Percentiles rank a stretch among this genome's conserved stretches.
phyloP scores from a whole-genome alignment of 2,113 vertebrate species.

The Melospiza georgiana region DNA sequence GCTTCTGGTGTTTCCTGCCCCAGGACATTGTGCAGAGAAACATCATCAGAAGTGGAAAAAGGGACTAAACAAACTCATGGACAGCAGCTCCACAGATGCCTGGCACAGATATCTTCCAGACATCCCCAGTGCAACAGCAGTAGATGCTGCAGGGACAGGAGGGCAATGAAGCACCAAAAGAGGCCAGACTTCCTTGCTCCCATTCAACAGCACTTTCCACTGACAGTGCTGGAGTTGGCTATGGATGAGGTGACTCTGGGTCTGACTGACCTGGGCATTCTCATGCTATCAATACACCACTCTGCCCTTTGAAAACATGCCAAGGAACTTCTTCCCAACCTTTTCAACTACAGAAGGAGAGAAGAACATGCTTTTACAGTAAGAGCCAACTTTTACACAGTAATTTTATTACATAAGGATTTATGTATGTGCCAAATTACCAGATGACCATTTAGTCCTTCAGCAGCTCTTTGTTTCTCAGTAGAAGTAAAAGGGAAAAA shows the following conservation, averaged over 20 bases:
- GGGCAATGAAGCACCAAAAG: not conserved
- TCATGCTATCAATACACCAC: not conserved
- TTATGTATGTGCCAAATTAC: not conserved
- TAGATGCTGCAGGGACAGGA: not conserved
- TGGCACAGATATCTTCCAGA: rapidly evolving
- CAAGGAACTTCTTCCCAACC: not conserved
- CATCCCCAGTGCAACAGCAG: not conserved
- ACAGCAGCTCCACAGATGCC: not conserved
- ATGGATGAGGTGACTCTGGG: not conserved
- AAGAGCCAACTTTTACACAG: not conserved
- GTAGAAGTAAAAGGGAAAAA: not conserved
- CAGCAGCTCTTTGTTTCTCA: not conserved
- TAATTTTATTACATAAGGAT: not conserved
- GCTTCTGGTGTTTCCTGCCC: not conserved
- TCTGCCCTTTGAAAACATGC: not conserved
- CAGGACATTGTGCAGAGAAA: not conserved
- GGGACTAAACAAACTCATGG: not conserved
- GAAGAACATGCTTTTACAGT: not conserved
- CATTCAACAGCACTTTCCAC: not conserved
- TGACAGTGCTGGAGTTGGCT: not conserved
- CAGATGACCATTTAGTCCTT: not conserved
- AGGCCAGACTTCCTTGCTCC: not conserved
- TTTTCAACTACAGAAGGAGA: not conserved
- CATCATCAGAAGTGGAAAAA: not conserved
- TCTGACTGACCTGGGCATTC: not conserved